Conservation (phyloP, 2,888 invertebrate genomes). For the Phoenoteleia sp. region DNA sequence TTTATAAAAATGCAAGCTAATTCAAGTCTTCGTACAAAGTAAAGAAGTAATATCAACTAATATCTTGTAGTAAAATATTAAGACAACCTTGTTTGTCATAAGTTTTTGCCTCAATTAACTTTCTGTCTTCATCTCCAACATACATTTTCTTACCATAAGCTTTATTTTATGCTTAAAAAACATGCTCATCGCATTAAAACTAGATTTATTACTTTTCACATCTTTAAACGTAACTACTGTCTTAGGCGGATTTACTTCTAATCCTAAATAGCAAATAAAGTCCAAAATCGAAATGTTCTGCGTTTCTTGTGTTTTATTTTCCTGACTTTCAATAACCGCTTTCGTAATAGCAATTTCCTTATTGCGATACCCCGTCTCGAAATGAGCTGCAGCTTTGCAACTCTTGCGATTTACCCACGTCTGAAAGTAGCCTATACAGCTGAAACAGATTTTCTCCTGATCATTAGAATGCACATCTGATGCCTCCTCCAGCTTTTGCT, state of each 20-base stretch:
- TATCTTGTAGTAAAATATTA: too few species aligned
- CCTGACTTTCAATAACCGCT: constrained; percentile 71
- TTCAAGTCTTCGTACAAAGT: too few species aligned
- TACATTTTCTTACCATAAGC: too few species aligned
- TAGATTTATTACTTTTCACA: too few species aligned
- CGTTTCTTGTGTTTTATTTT: constrained; percentile 55
- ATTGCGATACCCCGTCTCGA: constrained; percentile 80
- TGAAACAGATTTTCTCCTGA: constrained; percentile 78
- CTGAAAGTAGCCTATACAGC: constrained; percentile 82
- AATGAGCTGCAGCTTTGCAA: constrained; percentile 73
- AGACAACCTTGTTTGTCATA: too few species aligned
- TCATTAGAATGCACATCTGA: constrained; percentile 84
- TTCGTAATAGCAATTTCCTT: constrained; percentile 84
- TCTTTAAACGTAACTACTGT: constrained; percentile 79
- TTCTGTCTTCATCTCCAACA: too few species aligned
- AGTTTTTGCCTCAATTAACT: too few species aligned
- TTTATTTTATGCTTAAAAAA: too few species aligned
- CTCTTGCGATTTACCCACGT: constrained; percentile 83
- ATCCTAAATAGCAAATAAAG: constrained; percentile 81
- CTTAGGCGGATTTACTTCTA: constrained; percentile 77
- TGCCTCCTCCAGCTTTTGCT: constrained; percentile 82
- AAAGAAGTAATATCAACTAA: too few species aligned
- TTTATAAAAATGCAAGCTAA: too few species aligned
- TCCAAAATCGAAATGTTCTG: constrained; percentile 78
- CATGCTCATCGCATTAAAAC: too few species aligned